Evolutionary conservation across 2,113 vertebrate species (phyloP), one percentile per base, ranked within the genome.

Genomic region (Myxocyprinus asiaticus): DNA sequence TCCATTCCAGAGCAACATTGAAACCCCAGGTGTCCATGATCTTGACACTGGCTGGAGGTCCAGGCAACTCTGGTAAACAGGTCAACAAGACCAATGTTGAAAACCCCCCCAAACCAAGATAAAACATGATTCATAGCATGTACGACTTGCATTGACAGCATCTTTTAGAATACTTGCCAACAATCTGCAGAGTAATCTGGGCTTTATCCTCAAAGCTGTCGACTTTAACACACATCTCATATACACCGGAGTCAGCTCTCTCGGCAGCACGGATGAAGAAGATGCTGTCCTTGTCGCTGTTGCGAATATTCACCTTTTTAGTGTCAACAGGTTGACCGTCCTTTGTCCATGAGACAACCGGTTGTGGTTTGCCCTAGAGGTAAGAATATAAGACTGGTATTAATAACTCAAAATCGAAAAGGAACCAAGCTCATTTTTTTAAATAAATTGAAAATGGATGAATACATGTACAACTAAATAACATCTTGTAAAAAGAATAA

Each of bases 1-100:
- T 91, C 98, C 98, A 99, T 58, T 99, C 95, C 63, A 99, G 89
- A 55, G 96, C 94, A n/a, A 93, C 97, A 0, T 98, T 98, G 85
- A 97, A 98, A 64, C 96, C 97, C 98, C 98, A 99, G 65, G 94
- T 91, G 0, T 99, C 97, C 77, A 94, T 88, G 6, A 99, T 82
- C 88, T 94, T 94, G 80, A 96, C 77, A 14, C 84, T 94, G 83
- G 92, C 86, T 1, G 98, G 98, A 45, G 96, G 92, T 0, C 93
- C 93, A 0, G 97, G 97, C 15, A 93, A 90, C 87, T 99, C 97
- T 99, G 92, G 14, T 17, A 43, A 51, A 43, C 48, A 59, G 50
- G 55, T 87, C n/a, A 71, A 79, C 59, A 6, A 61, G 9, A 22
- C 11, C 45, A 14, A 61, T 12, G 58, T 76, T 44, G 22, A 33